These are phyloP conservation scores for Dione juno DNA, from an alignment of 2,888 invertebrate species.

Conservation along the genomic window DNA sequence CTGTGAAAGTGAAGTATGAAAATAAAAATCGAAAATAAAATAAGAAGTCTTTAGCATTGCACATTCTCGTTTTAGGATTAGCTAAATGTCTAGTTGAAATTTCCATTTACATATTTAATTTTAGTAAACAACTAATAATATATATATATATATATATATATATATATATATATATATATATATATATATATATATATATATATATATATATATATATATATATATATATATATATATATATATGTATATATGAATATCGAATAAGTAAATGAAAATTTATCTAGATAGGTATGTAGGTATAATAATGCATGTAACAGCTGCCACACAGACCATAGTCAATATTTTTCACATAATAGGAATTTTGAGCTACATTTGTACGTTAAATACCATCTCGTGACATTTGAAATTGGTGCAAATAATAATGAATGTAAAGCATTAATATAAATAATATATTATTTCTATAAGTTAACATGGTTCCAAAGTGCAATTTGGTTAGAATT, in stretches of 20 bases:
- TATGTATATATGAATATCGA: not conserved
- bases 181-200: too few species aligned
- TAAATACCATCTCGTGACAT: slow-evolving; percentile 50
- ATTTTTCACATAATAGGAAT: slow-evolving; percentile 55
- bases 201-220: too few species aligned
- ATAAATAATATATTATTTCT: slow-evolving; percentile 4
- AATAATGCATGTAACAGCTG: slow-evolving; percentile 79
- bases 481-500: slow-evolving; percentile 16
- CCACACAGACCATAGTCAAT: slow-evolving; percentile 75
- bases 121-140: slow-evolving; percentile 3
- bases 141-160: too few species aligned
- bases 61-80: slow-evolving; percentile 81
- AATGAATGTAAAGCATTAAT: slow-evolving; percentile 51
- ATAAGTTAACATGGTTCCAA: slow-evolving; percentile 20
- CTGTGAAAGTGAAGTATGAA: slow-evolving; percentile 77
- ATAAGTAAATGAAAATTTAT: slow-evolving; percentile 70
- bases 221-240: too few species aligned
- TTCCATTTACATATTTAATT: slow-evolving; percentile 60
- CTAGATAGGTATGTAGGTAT: slow-evolving; percentile 65
- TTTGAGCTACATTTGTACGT: slow-evolving; percentile 41
- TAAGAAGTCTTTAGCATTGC: slow-evolving; percentile 81
- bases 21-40: slow-evolving; percentile 74
- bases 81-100: slow-evolving; percentile 72
- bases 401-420: slow-evolving; percentile 75
- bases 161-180: too few species aligned